Base-by-base conservation (phyloP, 2,888 invertebrate genomes). In the Hirtodrosophila trivittata region DNA sequence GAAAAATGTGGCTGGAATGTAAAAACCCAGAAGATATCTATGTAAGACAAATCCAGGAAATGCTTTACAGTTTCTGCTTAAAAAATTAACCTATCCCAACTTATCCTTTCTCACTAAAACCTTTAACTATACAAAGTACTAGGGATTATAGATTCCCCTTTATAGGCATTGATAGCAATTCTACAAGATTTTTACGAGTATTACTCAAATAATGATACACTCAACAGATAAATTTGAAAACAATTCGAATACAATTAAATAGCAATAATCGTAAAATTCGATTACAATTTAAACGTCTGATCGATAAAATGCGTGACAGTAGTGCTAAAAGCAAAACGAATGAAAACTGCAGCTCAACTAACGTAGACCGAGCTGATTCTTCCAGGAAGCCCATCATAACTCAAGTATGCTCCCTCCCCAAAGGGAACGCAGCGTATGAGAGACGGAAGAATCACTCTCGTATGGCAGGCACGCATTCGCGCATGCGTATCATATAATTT, bases 401-500 rank as follows among this genome's bases (percentile, higher is more conserved):
- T 74, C 56, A 67, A 49, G 18, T 39, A 42, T 28, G 1, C 1
- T 5, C 28, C 28, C 9, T 28, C 10, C 18, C 5, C 21, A n/a
- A 33, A 30, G 43, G 10, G 9, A 43, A 55, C 47, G n/a, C n/a
- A n/a, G n/a, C n/a, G n/a, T n/a, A n/a, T n/a, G n/a, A n/a, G 52
- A 9, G n/a, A 28, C 3, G 28, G 9, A 28, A 28, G 37, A 45
- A 49, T 49, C 30, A 37, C 14, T 63, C 50, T 26, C 13, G 70
- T 74, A 84, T 77, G 68, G 43, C 47, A 69, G 68, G 64, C 80
- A 84, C 85, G 82, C 80, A 80, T 80, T 85, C 85, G 85, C 85
- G 85, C 85, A 80, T 80, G 80, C 80, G 80, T 80, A 80, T 85
- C 85, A 81, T 70, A 85, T 59, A 85, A 77, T 71, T 85, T 70